Evolutionary conservation across 2,113 vertebrate genomes (phyloP), one percentile per base, ranked within the genome.

Genomic region (Coregonus clupeaformis): DNA sequence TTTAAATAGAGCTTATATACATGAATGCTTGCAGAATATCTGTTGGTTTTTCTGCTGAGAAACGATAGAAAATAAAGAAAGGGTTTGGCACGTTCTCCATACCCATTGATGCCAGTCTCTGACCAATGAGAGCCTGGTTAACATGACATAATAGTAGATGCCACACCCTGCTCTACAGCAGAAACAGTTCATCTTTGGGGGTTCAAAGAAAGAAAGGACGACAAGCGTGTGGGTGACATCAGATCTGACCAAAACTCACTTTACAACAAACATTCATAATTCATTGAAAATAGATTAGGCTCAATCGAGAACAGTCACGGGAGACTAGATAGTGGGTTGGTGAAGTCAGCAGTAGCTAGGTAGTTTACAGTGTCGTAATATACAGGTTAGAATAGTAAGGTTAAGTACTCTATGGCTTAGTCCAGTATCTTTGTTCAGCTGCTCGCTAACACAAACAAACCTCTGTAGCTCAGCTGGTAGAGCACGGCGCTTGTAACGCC

Each of bases 301-400:
- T 60, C 66, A 74, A 68, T 67, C 29, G 3, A 5, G 3, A n/a
- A 27, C 22, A 27, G 22, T 64, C 22, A 27, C 3, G 24, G 62
- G 62, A 30, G 27, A 32, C 64, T 66, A 77, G 63, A 74, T 20
- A 42, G 32, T 57, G 24, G 60, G 71, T 49, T 71, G 74, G 20
- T 9, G 22, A 52, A 22, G 79, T 85, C 73, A 83, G 79, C 81
- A 82, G 2, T 52, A 76, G 83, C 83, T 73, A 82, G 77, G 77
- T 85, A 79, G 79, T 80, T 87, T 87, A 87, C 80, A 84, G 87
- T 88, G 86, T 82, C 6, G 6, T 67, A 36, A 67, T 1, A 30
- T 32, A 3, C 29, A 67, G 29, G 65, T 16, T 32, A 36, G 9
- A 30, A 20, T 36, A 9, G 27, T n/a, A 32, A 42, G 30, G 65